Conservation (phyloP, 2,113 vertebrate genomes). For the Anas platyrhynchos region DNA sequence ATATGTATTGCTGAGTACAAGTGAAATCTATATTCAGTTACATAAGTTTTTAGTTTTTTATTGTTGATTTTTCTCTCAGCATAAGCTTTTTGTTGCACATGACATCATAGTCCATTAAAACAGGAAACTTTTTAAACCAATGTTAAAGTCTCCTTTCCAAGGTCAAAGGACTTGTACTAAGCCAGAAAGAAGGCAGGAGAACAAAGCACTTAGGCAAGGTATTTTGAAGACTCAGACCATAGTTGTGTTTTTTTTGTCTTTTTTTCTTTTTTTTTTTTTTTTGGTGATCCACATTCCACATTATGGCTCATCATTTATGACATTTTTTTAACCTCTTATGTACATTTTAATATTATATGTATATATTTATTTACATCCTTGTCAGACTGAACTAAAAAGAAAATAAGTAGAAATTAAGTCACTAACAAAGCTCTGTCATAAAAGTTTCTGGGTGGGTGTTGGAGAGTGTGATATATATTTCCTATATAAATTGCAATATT, state of each 20-base stretch:
- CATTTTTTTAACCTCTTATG: not conserved
- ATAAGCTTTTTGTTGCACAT: constrained; percentile 21
- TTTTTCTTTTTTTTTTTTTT: not conserved
- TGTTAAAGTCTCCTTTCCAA: not conserved
- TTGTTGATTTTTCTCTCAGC: constrained; percentile 7
- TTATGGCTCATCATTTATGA: not conserved
- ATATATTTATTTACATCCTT: not conserved
- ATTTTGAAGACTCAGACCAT: not conserved
- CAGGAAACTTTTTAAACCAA: not conserved
- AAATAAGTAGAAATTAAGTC: not conserved
- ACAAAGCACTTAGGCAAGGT: not conserved
- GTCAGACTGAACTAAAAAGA: not conserved
- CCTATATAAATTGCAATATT: not conserved
- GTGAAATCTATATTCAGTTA: constrained; percentile 49
- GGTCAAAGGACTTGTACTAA: not conserved
- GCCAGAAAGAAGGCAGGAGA: not conserved
- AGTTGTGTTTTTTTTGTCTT: not conserved
- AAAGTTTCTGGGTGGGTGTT: not conserved
- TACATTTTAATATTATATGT: no score
- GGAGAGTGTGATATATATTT: not conserved
- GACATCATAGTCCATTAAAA: constrained; percentile 37
- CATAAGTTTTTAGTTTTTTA: constrained; percentile 36
- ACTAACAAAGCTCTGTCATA: not conserved
- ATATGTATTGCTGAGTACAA: constrained; percentile 54
- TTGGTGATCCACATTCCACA: not conserved